Conservation (phyloP, 64 coral and sea anemone species). For the Acropora yongei region DNA sequence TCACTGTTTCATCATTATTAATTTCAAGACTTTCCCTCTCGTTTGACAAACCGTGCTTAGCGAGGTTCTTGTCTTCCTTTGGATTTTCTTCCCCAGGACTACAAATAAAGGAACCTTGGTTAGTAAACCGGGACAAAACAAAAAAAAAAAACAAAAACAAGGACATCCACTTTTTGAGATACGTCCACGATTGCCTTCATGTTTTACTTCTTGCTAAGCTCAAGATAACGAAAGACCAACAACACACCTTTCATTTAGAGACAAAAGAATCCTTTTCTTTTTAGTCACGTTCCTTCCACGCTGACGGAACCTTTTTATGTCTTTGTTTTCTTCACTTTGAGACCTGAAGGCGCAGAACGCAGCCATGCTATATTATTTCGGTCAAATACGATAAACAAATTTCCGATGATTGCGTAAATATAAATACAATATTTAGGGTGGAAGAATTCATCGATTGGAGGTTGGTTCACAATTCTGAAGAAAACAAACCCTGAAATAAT, state of each 20-base stretch:
- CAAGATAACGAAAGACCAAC: no score
- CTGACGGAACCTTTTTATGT: constrained; percentile 83
- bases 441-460: no score
- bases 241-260: constrained; percentile 38
- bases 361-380: not conserved
- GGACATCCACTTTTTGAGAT: not conserved
- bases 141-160: not conserved
- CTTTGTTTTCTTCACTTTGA: constrained; percentile 76
- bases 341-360: constrained; percentile 37
- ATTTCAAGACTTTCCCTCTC: not conserved
- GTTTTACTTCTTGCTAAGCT: no score
- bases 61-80: not conserved
- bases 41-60: not conserved
- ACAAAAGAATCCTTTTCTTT: constrained; percentile 76
- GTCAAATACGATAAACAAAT: not conserved
- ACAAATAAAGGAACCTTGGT: not conserved
- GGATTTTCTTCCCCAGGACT: not conserved
- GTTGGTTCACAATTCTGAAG: no score
- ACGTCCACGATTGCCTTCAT: no score
- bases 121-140: not conserved
- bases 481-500: no score
- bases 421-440: no score
- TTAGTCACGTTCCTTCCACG: constrained; percentile 57
- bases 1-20: not conserved
- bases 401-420: no score